These are phyloP conservation scores for Bujurquina vittata DNA, from an alignment of 2,113 vertebrate genomes.

Conservation along the genomic window DNA sequence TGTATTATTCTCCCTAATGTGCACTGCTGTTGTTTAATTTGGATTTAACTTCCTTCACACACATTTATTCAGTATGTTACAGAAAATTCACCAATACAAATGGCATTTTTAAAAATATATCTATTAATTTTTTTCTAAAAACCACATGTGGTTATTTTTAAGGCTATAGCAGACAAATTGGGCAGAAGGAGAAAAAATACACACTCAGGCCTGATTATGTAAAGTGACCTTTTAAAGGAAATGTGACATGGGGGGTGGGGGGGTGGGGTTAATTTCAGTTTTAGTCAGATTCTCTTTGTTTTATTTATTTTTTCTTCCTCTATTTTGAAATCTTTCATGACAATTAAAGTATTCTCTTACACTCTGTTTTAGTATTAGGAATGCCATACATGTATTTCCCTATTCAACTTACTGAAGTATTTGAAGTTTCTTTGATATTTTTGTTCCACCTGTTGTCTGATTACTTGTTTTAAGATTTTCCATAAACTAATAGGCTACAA, in stretches of 20 bases:
- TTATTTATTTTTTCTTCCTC: background rate
- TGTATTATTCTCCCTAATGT: background rate
- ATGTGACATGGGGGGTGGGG: background rate
- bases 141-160: accelerated
- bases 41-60: background rate
- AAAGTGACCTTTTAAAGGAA: background rate
- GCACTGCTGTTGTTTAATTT: background rate
- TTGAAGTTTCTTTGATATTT: background rate
- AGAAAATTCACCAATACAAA: background rate
- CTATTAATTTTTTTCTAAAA: background rate
- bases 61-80: background rate
- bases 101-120: background rate
- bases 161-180: background rate
- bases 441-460: background rate
- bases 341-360: background rate
- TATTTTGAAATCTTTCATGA: background rate
- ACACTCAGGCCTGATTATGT: background rate
- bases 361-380: background rate
- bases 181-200: background rate
- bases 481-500: background rate
- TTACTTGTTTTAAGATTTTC: background rate
- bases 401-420: background rate
- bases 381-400: background rate
- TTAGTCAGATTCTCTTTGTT: background rate
- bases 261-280: background rate